These are phyloP conservation scores for Marronus borbonicus DNA, from an alignment of 2,888 invertebrate genomes.

Conservation along the genomic window DNA sequence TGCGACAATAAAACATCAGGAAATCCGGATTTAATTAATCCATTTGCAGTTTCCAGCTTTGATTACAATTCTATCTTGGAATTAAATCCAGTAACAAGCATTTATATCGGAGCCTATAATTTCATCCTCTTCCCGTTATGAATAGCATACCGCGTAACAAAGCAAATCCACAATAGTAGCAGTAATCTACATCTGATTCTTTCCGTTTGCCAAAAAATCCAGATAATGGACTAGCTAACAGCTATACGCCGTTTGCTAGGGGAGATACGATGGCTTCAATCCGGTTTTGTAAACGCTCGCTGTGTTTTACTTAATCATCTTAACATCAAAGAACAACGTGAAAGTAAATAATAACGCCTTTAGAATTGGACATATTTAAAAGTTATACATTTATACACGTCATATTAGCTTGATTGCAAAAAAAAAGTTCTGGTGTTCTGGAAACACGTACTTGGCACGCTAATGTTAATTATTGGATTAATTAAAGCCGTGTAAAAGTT, in stretches of 20 bases:
- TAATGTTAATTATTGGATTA: background rate
- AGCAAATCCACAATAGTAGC: background rate
- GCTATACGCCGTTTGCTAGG: background rate
- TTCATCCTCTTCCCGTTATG: background rate
- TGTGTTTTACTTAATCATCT: background rate
- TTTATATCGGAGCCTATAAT: background rate
- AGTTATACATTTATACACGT: background rate
- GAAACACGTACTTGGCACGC: conserved; percentile 1
- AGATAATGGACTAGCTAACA: background rate
- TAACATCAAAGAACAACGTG: background rate
- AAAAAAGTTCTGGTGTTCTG: background rate
- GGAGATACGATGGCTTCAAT: background rate
- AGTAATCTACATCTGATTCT: background rate
- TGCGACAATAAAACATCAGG: background rate
- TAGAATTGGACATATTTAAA: background rate
- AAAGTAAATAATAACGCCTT: background rate
- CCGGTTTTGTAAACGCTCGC: background rate
- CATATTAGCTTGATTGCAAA: background rate
- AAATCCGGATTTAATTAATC: background rate
- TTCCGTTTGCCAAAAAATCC: background rate
- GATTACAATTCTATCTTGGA: background rate
- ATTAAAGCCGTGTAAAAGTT: background rate
- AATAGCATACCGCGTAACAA: background rate
- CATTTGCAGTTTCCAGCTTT: background rate
- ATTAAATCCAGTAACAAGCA: background rate